Evolutionary conservation across 2,888 invertebrate species (phyloP), one percentile per base, ranked within the genome.

Genomic region (Liposcelis brunnea): DNA sequence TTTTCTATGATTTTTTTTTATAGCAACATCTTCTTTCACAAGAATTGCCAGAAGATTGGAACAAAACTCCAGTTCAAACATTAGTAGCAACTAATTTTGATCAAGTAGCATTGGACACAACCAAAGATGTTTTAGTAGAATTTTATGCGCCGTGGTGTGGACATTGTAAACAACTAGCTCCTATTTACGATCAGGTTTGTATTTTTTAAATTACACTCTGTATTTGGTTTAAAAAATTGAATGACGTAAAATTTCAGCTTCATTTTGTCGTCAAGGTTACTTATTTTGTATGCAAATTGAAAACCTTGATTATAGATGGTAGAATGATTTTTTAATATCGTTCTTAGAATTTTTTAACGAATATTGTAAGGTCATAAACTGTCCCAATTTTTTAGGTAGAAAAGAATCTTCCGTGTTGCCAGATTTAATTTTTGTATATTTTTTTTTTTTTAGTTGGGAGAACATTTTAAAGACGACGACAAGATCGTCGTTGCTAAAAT

Each of bases 71-170:
- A 45, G 98, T 99, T 49, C 95, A 94, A 69, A 68, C 74, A 44
- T 75, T 99, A 48, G 95, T 95, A 46, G 82, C 94, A 51, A 81
- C 79, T 61, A 99, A 98, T 74, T 99, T 98, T 64, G 87, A 90
- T 56, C 80, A 82, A 54, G 83, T 99, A 54, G 98, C 79, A 43
- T 74, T 84, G 52, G 83, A 97, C 64, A 72, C 74, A 56, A 70
- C 66, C 53, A 97, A 95, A 71, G 79, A 80, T 58, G 98, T 97
- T 43, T 75, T 99, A 48, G 95, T 99, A 52, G 97, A 98, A 71
- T 99, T 98, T 72, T 98, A 95, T 67, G 95, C 95, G 45, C 95
- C 97, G 49, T 97, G 97, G 97, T 89, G 87, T 68, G 94, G 93
- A 49, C 97, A 98, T 65, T 98, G 97, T 77, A 95, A 97, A 63